Conservation (phyloP, 2,797 vertebrate species). For the Chelonia mydas region DNA sequence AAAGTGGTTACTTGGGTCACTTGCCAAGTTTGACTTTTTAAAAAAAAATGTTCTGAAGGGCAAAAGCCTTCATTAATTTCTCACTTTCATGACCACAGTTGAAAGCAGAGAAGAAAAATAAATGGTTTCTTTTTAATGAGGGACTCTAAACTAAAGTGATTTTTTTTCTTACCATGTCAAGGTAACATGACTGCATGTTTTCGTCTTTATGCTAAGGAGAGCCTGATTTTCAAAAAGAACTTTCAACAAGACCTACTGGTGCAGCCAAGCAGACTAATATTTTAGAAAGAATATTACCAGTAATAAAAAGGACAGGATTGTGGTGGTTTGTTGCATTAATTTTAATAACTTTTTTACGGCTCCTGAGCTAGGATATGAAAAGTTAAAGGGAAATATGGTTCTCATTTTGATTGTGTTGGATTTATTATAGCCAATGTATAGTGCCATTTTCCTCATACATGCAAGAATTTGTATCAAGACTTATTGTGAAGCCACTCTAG, state of each 20-base stretch:
- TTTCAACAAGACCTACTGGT: conserved; percentile 69
- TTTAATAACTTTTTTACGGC: conserved; percentile 77
- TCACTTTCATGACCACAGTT: background rate
- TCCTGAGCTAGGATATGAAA: conserved; percentile 69
- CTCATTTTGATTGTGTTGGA: conserved; percentile 43
- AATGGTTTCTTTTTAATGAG: conserved; percentile 20
- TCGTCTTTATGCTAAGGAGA: conserved; percentile 67
- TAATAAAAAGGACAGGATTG: conserved; percentile 79
- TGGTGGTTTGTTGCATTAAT: conserved; percentile 77
- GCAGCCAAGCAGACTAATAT: conserved; percentile 74
- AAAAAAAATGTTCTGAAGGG: background rate
- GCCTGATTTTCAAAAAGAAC: conserved; percentile 73
- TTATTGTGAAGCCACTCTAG: background rate
- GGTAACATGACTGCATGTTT: conserved; percentile 72
- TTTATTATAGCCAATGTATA: conserved; percentile 26
- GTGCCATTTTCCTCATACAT: background rate
- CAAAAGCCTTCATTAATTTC: conserved; percentile 38
- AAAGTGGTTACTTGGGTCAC: conserved; percentile 29
- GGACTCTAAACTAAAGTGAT: conserved; percentile 50
- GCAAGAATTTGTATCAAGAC: background rate
- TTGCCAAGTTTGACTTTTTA: conserved; percentile 33
- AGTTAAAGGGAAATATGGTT: conserved; percentile 63
- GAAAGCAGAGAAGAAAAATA: conserved; percentile 44
- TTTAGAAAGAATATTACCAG: conserved; percentile 77
- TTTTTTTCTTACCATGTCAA: conserved; percentile 62